Base-by-base conservation (phyloP, 2,113 vertebrate species). In the Oreocharis arfaki region DNA sequence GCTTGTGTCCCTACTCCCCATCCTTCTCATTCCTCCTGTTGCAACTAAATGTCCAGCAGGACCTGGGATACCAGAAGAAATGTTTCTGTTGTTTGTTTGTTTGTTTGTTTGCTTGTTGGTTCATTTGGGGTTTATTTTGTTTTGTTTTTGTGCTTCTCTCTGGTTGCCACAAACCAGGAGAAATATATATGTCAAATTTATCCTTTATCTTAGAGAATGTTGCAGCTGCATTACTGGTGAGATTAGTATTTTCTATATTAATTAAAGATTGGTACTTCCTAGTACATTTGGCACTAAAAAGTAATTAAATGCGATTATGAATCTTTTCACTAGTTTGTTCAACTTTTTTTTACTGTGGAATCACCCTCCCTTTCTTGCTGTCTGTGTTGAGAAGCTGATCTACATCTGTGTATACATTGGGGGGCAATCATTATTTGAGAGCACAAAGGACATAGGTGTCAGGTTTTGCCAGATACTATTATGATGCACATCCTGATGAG, bases 1-100 rank as follows among this genome's bases (percentile, higher is more conserved):
- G 12, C 3, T 55, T 75, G 16, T 12, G 2, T 21, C 3, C 16
- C 33, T 46, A 11, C 10, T 35, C 3, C 0, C 23, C 8, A 7
- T 4, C 13, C 5, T 57, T 16, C 21, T 10, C 3, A 30, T 65
- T 84, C 37, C 14, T 69, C 14, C 15, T 32, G 4, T 47, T 70
- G 15, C 39, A 59, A 13, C 3, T 70, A 35, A 52, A 50, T 21
- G 30, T 69, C n/a, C 10, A 9, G 22, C 32, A 80, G 53, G 28
- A 65, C 39, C 19, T 65, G 18, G 28, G 13, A 39, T 50, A 57
- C 9, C 30, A 35, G 23, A 71, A 82, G 11, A 70, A 84, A 53
- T 44, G 5, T 5, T 50, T n/a, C 9, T 17, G 27, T 17, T 13
- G 24, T 33, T 44, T 37, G 4, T n/a, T 52, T 8, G 41, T 7